Base-by-base conservation (phyloP, 2,888 invertebrate species). In the Drosophila subquinaria region DNA sequence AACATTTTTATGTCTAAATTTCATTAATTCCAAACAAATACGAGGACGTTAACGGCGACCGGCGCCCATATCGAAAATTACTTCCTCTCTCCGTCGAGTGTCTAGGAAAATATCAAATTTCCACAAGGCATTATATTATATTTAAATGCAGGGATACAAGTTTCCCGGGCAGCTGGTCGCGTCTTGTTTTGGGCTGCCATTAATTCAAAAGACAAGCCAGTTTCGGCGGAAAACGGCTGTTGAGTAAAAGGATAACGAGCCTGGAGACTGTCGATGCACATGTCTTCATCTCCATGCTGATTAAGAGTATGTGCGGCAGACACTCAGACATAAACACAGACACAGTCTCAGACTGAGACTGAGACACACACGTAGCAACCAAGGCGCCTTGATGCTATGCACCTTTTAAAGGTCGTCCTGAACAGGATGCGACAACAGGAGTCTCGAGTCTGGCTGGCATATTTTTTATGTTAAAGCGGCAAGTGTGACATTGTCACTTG, bases 21-120 rank as follows among this genome's bases (percentile, higher is more conserved):
- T 81, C 85, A 85, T 85, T 85, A 88, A 82, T 85, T 82, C 81
- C 85, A 82, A 85, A 85, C 85, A 85, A 85, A 88, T 71, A 79
- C 55, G 59, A 52, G 45, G 38, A 50, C 48, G 33, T 36, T 56
- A 56, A 15, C 10, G 45, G 43, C 65, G 63, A 69, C 52, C 73
- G 83, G 74, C 83, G 79, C 81, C 83, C 86, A 86, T 81, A 86
- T 76, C 59, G 51, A 74, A 74, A 88, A 78, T 80, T 82, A 83
- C 85, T 88, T 85, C 84, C 88, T 85, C 67, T 78, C 27, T 27
- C 27, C 59, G 50, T 40, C 67, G 35, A 55, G 43, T 43, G 76
- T 71, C 67, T 68, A 71, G 56, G 50, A 78, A 88, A 85, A 81
- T 82, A 88, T 88, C 85, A 73, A 82, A 72, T 85, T 88, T 73